Conservation (phyloP, 2,113 vertebrate genomes). For the Gnathonemus longibarbis region DNA sequence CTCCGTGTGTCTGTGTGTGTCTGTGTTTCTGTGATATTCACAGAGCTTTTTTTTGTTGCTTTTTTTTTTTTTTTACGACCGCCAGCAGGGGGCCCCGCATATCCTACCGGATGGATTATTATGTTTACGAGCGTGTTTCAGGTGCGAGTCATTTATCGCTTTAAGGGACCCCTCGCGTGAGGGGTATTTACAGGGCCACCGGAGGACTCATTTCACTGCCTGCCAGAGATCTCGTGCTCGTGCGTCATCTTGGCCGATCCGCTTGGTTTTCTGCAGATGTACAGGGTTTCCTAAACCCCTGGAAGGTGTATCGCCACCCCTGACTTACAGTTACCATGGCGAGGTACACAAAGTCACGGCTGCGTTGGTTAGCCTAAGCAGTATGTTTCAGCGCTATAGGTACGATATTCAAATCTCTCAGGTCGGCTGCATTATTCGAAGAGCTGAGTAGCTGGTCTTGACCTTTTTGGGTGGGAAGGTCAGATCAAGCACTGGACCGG, state of each 20-base stretch:
- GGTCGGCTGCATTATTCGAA: background rate
- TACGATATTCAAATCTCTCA: background rate
- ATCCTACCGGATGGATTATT: background rate
- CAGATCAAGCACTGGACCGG: background rate
- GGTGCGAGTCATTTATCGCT: background rate
- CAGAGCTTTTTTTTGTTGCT: background rate
- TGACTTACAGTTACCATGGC: background rate
- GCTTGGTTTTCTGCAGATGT: background rate
- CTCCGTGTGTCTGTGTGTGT: background rate
- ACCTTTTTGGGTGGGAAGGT: background rate
- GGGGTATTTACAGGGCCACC: background rate
- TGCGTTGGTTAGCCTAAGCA: background rate
- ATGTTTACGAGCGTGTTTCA: background rate
- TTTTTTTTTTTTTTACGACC: background rate
- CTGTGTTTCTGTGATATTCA: background rate
- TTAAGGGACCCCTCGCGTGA: background rate
- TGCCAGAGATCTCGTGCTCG: background rate
- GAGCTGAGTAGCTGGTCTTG: background rate
- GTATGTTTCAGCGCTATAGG: background rate
- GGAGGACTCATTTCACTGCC: background rate
- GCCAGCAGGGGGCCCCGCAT: background rate
- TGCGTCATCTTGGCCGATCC: background rate
- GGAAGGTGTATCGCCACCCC: background rate
- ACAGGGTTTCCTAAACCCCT: background rate
- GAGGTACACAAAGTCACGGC: background rate